Evolutionary conservation across 2,797 vertebrate genomes (phyloP).

Genomic region (Macropus fuliginosus): DNA sequence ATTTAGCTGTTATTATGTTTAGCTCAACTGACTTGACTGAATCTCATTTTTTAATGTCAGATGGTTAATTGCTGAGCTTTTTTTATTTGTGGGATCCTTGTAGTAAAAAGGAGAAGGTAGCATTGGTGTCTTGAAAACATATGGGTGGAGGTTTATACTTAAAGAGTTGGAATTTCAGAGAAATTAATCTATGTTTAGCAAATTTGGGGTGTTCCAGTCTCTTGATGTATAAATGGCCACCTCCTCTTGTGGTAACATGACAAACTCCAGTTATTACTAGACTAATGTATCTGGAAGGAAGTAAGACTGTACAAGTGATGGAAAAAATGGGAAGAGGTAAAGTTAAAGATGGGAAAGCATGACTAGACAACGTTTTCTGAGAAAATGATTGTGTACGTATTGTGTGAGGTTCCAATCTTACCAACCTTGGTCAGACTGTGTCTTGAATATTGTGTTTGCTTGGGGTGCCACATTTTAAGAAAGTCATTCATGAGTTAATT

Average conservation of each 20-base stretch:
- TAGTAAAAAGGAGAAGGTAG: slow-evolving; percentile 27
- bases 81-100: slow-evolving; percentile 17
- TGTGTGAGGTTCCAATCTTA: background rate
- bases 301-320: background rate
- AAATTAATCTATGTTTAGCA: background rate
- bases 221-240: background rate
- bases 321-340: slow-evolving; percentile 28
- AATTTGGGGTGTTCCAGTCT: background rate
- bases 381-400: background rate
- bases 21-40: background rate
- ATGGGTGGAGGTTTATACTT: slow-evolving; percentile 19
- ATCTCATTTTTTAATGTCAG: slow-evolving; percentile 7
- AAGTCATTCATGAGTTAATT: background rate
- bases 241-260: slow-evolving; percentile 13
- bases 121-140: slow-evolving; percentile 15
- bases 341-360: background rate
- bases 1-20: background rate
- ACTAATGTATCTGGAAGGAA: background rate
- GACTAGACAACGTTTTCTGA: background rate
- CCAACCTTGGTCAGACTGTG: background rate
- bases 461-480: background rate
- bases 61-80: background rate
- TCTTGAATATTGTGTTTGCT: background rate
- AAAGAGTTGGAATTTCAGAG: background rate
- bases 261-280: background rate